Base-by-base conservation (phyloP, 2,797 vertebrate species). In the Enteromius unitaeniatus region DNA sequence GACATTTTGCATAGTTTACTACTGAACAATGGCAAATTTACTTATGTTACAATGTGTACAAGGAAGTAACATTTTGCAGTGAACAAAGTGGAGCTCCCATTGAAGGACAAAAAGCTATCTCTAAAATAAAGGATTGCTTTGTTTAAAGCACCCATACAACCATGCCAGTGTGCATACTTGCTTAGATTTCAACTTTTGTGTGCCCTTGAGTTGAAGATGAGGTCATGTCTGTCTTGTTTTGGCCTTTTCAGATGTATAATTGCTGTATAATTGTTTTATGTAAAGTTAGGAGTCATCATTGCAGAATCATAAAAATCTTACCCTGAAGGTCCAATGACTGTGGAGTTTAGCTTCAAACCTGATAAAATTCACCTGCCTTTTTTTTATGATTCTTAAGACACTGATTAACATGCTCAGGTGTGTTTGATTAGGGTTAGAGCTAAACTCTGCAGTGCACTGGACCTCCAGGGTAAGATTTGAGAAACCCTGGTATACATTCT, bases 71-170 rank as follows among this genome's bases (percentile, higher is more conserved):
- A 78, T 76, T 84, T 86, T 81, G 76, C 65, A 19, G 65, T 53
- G 78, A 74, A 82, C 73, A 83, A 79, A 79, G 67, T 60, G 75
- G 82, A 78, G 65, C 42, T 79, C 53, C 67, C 15, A 4, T 70
- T 40, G 64, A 78, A 77, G 82, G 82, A 84, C 65, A 78, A 62
- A 84, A 79, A 79, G 55, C 75, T 84, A 84, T 78, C 67, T 84
- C 28, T 72, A 62, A 78, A 84, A 84, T 84, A 84, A 84, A 84
- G 67, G 76, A 72, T 79, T 84, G 82, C 82, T 84, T 64, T 79
- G 53, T 79, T 72, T 40, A 84, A 84, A 84, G 82, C 82, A 78
- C 82, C 21, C 53, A 78, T 26, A 37, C 26, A 23, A 23, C 23
- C 21, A 70, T 60, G 64, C n/a, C 40, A 21, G 9, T 21, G 42